Evolutionary conservation across 2,888 invertebrate species (phyloP), one percentile per base, ranked within the genome.

Genomic region (Orthonychiurus folsomi): DNA sequence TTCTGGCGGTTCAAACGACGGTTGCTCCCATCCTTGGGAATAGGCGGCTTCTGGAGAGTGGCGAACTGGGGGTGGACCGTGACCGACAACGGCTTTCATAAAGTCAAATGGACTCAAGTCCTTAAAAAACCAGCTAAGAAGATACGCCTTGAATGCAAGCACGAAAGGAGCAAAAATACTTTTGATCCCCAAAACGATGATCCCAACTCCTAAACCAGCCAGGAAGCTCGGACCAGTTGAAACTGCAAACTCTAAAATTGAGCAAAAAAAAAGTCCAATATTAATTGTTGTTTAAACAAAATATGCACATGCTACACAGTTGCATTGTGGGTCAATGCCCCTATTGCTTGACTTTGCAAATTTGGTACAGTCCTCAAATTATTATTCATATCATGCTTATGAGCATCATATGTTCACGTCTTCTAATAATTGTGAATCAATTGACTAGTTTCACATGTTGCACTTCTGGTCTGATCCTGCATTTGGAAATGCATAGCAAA

Each of bases 141-240:
- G 79, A 55, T 90, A 82, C 47, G 88, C 88, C 78, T 92, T 92
- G 73, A 89, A 84, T 1, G 88, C 91, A 74, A 92, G 84, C 73
- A 90, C 82, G 59, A 92, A 79, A 0, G 91, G 91, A 74, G 90
- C 66, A 28, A 72, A 81, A 74, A 91, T 82, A 77, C 90, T 90
- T 79, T 90, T 91, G 63, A 92, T 79, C 27, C 88, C 89, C 77
- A 86, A 84, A 55, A 86, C 85, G 80, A 86, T 75, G 81, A 88
- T 82, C 75, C 84, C 83, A 78, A 84, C 80, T 66, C 83, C 83
- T 74, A 85, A 82, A 63, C 84, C 84, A 71, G 83, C 81, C 75
- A 84, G 79, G 79, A 85, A 84, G 60, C 68, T 68, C 20, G 71
- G 71, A 24, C 73, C 73, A 1, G 73, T 71, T 9, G 73, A 71